Evolutionary conservation across 2,797 vertebrate species (phyloP).

Genomic region (Scolopax rusticola): DNA sequence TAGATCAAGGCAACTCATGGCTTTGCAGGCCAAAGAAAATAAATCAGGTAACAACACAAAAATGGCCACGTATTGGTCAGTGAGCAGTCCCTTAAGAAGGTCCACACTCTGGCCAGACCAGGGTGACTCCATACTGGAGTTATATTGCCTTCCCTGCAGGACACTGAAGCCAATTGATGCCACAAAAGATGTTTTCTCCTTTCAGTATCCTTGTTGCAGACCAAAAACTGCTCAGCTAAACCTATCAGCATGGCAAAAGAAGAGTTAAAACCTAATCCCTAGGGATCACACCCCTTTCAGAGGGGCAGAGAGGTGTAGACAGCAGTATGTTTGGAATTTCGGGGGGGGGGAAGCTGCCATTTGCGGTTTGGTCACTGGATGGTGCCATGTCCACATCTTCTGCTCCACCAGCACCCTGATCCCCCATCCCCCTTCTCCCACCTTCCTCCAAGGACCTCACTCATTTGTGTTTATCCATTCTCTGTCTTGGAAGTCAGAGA

Average conservation of each 20-base stretch:
- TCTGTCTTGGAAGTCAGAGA: not conserved
- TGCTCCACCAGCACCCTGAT: not conserved
- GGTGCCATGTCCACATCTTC: conserved; percentile 30
- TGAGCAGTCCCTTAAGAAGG: accelerated
- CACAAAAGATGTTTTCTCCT: not conserved
- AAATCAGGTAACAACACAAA: not conserved
- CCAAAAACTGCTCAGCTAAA: not conserved
- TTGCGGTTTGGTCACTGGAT: conserved; percentile 38
- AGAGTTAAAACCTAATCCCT: not conserved
- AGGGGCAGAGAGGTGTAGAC: not conserved
- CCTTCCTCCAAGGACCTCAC: not conserved
- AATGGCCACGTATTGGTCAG: accelerated
- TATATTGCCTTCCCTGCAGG: not conserved
- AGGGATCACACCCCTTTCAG: not conserved
- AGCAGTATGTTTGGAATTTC: not conserved
- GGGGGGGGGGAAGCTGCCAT: not conserved
- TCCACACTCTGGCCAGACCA: not conserved
- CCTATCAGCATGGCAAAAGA: not conserved
- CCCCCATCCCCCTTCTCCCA: not conserved
- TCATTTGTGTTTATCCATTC: not conserved
- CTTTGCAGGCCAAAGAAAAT: not conserved
- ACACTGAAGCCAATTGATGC: accelerated
- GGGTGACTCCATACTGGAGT: accelerated
- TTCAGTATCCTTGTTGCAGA: not conserved
- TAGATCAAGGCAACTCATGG: no score